Evolutionary conservation across 2,797 vertebrate species (phyloP).

Genomic region (Bradypodion ventrale): DNA sequence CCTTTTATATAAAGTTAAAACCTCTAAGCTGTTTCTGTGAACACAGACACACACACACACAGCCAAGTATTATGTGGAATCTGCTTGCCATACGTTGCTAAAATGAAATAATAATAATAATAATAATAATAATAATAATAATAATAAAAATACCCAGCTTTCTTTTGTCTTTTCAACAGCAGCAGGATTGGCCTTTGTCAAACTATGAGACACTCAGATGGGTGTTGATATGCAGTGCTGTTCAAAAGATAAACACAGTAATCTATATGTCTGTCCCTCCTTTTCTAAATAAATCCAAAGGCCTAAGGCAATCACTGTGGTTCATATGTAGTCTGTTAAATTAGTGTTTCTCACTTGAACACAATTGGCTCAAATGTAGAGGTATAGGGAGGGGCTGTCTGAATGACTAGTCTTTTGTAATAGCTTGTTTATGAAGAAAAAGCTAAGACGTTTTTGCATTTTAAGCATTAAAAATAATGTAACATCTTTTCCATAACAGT

Average conservation of each 20-base stretch:
- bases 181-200: not conserved
- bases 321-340: conserved; percentile 1
- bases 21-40: not conserved
- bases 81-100: not conserved
- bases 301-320: not conserved
- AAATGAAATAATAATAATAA: not conserved
- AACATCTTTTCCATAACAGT: too few relatives aligned
- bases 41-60: not conserved
- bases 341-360: not conserved
- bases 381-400: not conserved
- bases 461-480: not conserved
- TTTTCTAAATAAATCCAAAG: conserved; percentile 1
- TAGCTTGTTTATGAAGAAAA: not conserved
- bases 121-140: too few relatives aligned
- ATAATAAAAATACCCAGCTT: not conserved
- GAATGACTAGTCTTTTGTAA: not conserved
- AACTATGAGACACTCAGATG: not conserved
- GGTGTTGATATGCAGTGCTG: not conserved
- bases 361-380: not conserved
- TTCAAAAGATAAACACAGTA: not conserved
- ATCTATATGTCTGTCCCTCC: not conserved
- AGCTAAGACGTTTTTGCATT: not conserved
- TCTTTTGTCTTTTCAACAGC: not conserved
- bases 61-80: not conserved
- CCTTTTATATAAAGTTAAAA: not conserved